Evolutionary conservation across 2,113 vertebrate genomes (phyloP).

Genomic region (Mesembrinibis cayennensis): DNA sequence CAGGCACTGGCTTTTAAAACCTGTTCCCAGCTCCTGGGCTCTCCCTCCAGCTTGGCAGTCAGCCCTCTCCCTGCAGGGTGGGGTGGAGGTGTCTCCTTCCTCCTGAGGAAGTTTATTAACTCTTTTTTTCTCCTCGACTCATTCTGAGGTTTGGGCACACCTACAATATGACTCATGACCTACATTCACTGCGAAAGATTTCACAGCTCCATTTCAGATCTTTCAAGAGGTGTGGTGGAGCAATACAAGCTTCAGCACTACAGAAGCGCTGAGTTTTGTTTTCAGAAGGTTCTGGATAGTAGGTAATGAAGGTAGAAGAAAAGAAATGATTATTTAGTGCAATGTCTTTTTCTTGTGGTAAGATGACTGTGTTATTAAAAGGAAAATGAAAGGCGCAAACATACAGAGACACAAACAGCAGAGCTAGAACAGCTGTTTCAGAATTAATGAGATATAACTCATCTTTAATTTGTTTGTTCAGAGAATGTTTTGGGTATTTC

Average conservation of each 20-base stretch:
- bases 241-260: background rate
- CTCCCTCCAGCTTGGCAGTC: background rate
- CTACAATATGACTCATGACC: background rate
- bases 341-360: background rate
- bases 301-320: background rate
- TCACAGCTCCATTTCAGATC: background rate
- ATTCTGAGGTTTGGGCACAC: constrained; percentile 3
- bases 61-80: background rate
- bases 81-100: constrained; percentile 4
- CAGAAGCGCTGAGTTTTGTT: background rate
- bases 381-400: background rate
- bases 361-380: background rate
- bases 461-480: background rate
- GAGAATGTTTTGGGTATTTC: background rate
- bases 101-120: background rate
- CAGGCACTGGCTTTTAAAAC: background rate
- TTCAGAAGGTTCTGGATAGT: background rate
- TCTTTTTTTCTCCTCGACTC: background rate
- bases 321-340: background rate
- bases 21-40: background rate
- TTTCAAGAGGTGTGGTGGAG: background rate
- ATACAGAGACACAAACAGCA: background rate
- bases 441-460: background rate
- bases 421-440: background rate
- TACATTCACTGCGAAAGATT: accelerated